Conservation (phyloP, 2,113 vertebrate genomes). For the Nothobranchius furzeri region DNA sequence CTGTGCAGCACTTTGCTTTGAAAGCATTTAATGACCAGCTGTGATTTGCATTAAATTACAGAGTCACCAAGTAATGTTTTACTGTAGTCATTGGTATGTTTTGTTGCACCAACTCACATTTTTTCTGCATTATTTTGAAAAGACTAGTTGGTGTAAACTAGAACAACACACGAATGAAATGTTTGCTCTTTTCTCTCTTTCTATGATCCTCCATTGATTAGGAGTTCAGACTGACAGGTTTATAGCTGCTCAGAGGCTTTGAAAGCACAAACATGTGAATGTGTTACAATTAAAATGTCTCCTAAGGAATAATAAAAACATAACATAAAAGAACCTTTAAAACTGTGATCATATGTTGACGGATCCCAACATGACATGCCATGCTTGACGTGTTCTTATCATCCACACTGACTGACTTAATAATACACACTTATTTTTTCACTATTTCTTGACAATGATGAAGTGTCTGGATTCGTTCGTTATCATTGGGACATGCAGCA, state of each 20-base stretch:
- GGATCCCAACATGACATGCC: neutral
- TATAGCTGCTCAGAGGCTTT: neutral
- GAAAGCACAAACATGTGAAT: neutral
- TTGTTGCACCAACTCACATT: constrained; percentile 10
- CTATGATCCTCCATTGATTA: neutral
- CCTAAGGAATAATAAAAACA: neutral
- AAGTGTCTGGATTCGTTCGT: too few species aligned
- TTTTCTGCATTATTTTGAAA: neutral
- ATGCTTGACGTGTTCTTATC: neutral
- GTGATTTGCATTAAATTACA: constrained; percentile 23
- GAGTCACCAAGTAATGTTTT: constrained; percentile 13
- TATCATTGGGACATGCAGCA: too few species aligned
- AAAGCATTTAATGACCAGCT: constrained; percentile 19
- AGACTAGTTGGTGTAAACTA: constrained; percentile 3
- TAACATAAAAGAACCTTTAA: constrained; percentile 1
- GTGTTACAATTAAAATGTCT: neutral
- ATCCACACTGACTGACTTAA: too few species aligned
- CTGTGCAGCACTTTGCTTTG: constrained; percentile 16
- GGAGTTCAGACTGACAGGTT: constrained; percentile 8
- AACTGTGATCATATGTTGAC: constrained; percentile 17
- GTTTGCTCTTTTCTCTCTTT: neutral
- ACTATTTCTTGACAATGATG: too few species aligned
- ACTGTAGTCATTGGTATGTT: neutral
- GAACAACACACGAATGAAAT: neutral
- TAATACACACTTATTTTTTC: too few species aligned